Evolutionary conservation across 1,140 invertebrate species (phyloP).

Genomic region (Drosophila jambulina): DNA sequence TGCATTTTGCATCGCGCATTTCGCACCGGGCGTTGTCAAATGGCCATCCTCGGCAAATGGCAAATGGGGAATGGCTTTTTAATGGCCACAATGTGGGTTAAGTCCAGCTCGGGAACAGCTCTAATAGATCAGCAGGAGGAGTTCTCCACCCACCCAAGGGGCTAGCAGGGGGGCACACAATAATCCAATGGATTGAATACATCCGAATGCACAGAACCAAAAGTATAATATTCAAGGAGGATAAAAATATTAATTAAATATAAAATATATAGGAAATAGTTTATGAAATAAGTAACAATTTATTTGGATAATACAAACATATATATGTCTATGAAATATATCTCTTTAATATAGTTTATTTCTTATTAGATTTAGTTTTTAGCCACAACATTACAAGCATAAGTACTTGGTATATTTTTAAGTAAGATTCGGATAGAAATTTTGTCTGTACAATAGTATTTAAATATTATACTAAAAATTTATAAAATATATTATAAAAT

Average conservation of each 20-base stretch:
- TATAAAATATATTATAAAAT: neutral
- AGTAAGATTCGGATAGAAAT: too few species aligned
- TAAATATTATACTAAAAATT: neutral
- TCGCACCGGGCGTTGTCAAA: conserved; percentile 73
- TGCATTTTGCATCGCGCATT: conserved; percentile 68
- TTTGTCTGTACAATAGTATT: too few species aligned
- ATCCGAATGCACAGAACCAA: conserved; percentile 2
- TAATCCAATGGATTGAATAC: conserved; percentile 31
- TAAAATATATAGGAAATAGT: neutral
- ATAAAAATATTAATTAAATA: neutral
- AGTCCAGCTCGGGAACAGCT: conserved; percentile 60
- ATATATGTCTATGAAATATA: too few species aligned
- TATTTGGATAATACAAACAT: neutral
- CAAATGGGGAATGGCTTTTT: conserved; percentile 55
- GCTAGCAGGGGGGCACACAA: conserved; percentile 2
- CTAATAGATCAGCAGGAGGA: conserved; percentile 33
- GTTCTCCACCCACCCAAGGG: conserved; percentile 3
- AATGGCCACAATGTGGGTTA: conserved; percentile 71
- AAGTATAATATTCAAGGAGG: neutral
- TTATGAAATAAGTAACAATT: neutral
- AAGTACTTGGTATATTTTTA: too few species aligned
- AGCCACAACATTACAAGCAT: too few species aligned
- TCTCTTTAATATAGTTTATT: too few species aligned
- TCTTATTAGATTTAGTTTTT: too few species aligned
- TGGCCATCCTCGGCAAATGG: conserved; percentile 39